These are phyloP conservation scores for Xenopus laevis DNA, from an alignment of 2,113 vertebrate species.

Conservation along the genomic window DNA sequence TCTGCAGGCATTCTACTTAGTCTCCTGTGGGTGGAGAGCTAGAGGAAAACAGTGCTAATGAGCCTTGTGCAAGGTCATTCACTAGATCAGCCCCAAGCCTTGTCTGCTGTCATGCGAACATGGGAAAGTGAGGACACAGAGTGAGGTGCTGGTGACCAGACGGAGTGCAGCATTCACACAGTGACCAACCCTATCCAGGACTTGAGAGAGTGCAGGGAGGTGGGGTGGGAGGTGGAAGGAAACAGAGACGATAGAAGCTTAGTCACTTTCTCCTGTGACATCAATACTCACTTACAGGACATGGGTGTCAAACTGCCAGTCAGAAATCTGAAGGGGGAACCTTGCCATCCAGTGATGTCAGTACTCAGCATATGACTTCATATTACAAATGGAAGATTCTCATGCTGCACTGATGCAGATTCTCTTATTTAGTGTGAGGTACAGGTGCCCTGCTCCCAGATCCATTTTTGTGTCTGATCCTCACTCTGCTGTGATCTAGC, in stretches of 20 bases:
- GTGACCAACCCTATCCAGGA: slow-evolving; percentile 21
- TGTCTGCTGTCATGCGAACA: slow-evolving; percentile 24
- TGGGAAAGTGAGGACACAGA: slow-evolving; percentile 3
- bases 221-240: slow-evolving; percentile 22
- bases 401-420: neutral
- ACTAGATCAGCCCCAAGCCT: slow-evolving; percentile 25
- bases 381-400: neutral
- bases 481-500: too few species aligned
- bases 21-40: neutral
- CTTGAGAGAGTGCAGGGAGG: neutral
- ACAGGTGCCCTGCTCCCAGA: too few species aligned
- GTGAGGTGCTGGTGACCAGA: slow-evolving; percentile 38
- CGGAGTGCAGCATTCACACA: slow-evolving; percentile 31
- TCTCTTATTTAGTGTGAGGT: too few species aligned
- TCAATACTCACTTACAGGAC: neutral
- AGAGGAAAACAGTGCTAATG: neutral
- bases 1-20: slow-evolving; percentile 34
- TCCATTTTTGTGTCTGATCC: too few species aligned
- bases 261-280: slow-evolving; percentile 2
- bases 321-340: neutral
- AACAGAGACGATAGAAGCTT: neutral
- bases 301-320: neutral
- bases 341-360: neutral
- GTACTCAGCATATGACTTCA: slow-evolving; percentile 8
- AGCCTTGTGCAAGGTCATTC: neutral